Percentiles rank a stretch among this genome's conserved stretches.
phyloP scores from a whole-genome alignment of 2,113 vertebrate species.

The Tachycineta bicolor region DNA sequence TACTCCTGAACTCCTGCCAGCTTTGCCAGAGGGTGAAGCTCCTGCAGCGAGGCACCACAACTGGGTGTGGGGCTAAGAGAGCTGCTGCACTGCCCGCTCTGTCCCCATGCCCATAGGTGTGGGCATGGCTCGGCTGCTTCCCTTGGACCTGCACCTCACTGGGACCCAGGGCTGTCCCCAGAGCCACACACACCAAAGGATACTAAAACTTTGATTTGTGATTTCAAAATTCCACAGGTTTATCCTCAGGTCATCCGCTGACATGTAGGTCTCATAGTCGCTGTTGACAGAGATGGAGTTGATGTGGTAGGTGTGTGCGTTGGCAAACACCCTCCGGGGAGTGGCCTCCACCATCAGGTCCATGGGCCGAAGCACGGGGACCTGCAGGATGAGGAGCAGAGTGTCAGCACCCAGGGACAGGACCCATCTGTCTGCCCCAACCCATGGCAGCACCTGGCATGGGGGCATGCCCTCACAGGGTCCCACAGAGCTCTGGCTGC shows the following conservation, averaged over 20 bases:
- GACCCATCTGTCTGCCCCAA: accelerated
- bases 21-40: background rate
- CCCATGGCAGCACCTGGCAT: accelerated
- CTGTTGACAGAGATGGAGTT: conserved; percentile 98
- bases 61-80: accelerated
- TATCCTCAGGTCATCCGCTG: conserved; percentile 93
- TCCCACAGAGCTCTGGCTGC: background rate
- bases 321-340: conserved; percentile 90
- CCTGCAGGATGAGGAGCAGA: conserved; percentile 69
- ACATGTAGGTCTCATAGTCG: conserved; percentile 97
- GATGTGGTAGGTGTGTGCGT: conserved; percentile 96
- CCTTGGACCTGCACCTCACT: accelerated
- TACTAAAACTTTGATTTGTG: conserved; percentile 97
- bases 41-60: accelerated
- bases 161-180: accelerated
- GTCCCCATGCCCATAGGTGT: background rate
- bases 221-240: conserved; percentile 98
- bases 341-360: conserved; percentile 97
- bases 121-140: background rate
- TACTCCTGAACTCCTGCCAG: background rate
- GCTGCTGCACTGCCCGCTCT: accelerated
- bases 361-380: conserved; percentile 93
- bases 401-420: background rate
- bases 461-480: accelerated
- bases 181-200: conserved; percentile 75